A percentile compares a stretch with the other conserved stretches of the same genome.
phyloP scores from a whole-genome alignment of 2,797 vertebrate species.

The Schizopygopsis pylzovi region DNA sequence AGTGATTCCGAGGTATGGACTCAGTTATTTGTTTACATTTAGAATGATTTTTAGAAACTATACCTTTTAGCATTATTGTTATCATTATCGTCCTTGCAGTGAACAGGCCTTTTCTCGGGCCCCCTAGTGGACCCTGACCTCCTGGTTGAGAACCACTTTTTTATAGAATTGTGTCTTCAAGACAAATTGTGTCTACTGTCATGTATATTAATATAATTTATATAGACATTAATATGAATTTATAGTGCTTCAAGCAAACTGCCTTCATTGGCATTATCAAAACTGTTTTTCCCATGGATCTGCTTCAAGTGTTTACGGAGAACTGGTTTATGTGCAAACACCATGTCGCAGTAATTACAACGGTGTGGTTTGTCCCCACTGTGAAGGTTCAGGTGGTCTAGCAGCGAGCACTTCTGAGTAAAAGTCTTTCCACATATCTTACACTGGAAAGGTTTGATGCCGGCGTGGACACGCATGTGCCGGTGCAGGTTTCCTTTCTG shows the following conservation, averaged over 20 bases:
- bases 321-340: constrained; percentile 97
- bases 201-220: not conserved
- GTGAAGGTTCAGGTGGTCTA: constrained; percentile 98
- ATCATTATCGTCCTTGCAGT: not conserved
- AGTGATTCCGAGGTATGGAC: not conserved
- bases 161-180: not conserved
- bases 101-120: not conserved
- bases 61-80: not conserved
- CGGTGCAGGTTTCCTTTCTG: constrained; percentile 98
- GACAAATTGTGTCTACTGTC: not conserved
- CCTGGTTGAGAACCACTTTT: not conserved
- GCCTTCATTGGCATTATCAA: constrained; percentile 96
- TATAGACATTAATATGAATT: not conserved
- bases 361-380: constrained; percentile 98
- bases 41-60: not conserved
- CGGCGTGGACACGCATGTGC: constrained; percentile 97
- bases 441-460: constrained; percentile 99
- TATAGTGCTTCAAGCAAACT: constrained; percentile 82
- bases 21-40: not conserved
- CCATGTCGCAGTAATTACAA: constrained; percentile 99
- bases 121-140: too few relatives aligned
- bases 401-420: constrained; percentile 96
- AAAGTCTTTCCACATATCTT: constrained; percentile 99
- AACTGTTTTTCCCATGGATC: constrained; percentile 98
- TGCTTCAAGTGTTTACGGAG: constrained; percentile 98